Evolutionary conservation across 2,113 vertebrate species (phyloP).

Genomic region (Pseudorectes ferrugineus): DNA sequence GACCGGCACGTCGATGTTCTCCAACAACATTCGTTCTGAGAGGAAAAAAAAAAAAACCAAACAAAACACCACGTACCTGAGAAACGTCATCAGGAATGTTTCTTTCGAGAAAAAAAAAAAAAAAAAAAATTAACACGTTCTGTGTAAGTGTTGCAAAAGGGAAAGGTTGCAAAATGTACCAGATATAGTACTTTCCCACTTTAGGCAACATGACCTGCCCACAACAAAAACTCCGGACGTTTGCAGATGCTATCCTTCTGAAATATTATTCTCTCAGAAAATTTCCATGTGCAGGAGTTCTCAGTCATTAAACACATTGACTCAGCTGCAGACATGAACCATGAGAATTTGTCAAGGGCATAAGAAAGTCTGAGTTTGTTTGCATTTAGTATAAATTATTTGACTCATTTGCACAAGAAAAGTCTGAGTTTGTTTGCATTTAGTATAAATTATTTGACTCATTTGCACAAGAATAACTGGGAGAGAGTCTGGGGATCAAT

Average conservation of each 20-base stretch:
- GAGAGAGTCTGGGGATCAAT: not conserved
- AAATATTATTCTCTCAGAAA: not conserved
- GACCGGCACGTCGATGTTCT: accelerated
- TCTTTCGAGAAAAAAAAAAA: accelerated
- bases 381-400: not conserved
- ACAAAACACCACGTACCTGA: accelerated
- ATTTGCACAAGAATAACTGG: not conserved
- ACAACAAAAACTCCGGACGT: not conserved
- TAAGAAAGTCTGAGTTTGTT: not conserved
- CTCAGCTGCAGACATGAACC: not conserved
- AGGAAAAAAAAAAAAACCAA: too few species aligned
- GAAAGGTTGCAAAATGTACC: not conserved
- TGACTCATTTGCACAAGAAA: not conserved
- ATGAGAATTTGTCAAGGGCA: not conserved
- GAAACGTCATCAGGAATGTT: not conserved
- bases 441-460: not conserved
- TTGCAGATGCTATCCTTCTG: not conserved
- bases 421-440: not conserved
- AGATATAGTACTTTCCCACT: not conserved
- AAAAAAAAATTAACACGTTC: not conserved
- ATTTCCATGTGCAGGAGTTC: not conserved
- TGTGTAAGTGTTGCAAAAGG: not conserved
- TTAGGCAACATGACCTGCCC: not conserved
- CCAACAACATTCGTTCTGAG: accelerated
- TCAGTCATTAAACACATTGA: not conserved